Evolutionary conservation across 2,113 vertebrate genomes (phyloP), one percentile per base, ranked within the genome.

Genomic region (Alligator sinensis): DNA sequence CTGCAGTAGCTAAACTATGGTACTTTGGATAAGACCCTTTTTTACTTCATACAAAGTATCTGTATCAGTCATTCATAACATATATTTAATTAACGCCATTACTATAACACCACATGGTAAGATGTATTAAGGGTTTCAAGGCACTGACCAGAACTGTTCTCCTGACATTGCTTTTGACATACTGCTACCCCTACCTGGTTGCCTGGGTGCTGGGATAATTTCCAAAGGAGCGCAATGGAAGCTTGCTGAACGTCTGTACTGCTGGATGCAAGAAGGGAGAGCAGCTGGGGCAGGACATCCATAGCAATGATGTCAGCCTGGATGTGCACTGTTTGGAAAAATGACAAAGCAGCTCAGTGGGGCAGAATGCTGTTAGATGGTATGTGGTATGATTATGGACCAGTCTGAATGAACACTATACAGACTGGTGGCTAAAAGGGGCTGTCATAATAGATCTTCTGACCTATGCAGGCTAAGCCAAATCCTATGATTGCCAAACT

Each of bases 281-380:
- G 86, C 87, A 98, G 93, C 77, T 98, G 97, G 89, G 95, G 75
- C 80, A 98, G 95, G 78, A 97, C 92, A 2, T 97, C 96, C 38
- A 98, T 96, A 82, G 97, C 92, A 94, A 98, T 88, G 87, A 98
- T 96, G 87, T 98, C 97, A 0, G 96, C 96, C 95, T 98, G 98
- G 84, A 97, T 95, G 25, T 96, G 91, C 1, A 57, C 98, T 98
- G 87, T 59, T 66, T 84, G 92, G 87, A 72, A 87, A 92, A 92
- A 94, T 9, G 28, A 30, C 14, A 86, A 57, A 30, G 63, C 1
- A 75, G 28, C 38, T 95, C 77, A 95, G 78, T 28, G 58, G n/a
- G 10, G 9, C 62, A 75, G 62, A 87, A 25, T n/a, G 82, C 60
- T 16, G 1, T 1, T 13, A 66, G n/a, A 63, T 87, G 57, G 27